Base-by-base conservation (phyloP, 2,797 vertebrate genomes). In the Poecile montanus region DNA sequence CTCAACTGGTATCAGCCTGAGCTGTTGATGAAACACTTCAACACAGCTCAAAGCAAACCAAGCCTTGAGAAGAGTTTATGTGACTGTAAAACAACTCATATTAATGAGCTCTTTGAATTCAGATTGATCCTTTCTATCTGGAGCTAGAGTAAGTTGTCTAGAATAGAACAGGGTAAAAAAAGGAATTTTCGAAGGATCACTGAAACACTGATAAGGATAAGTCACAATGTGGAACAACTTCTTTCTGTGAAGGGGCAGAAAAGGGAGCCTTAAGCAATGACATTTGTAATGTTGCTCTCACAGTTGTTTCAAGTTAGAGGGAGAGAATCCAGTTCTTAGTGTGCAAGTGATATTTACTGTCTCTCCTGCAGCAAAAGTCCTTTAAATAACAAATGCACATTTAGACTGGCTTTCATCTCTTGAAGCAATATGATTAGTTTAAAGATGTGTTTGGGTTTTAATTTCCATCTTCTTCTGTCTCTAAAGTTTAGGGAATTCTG, bases 321-420 rank as follows among this genome's bases (percentile, higher is more conserved):
- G 29, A 70, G 12, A 67, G 56, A 87, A 82, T 91, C 63, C 48
- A 45, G 21, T 4, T 83, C 74, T 93, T 92, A 67, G 66, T 61
- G 61, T 22, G 38, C 70, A 67, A 84, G 67, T 89, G 74, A 67
- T 34, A 44, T 96, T 92, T 93, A 57, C 48, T 60, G 16, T 85
- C 10, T 74, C 40, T 65, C 50, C 36, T 89, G 57, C 57, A 87
- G 77, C 54, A 73, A 23, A 93, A 78, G n/a, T 93, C 61, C 48
- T 94, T 84, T 79, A 82, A 85, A 85, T 79, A 82, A 82, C 74
- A 95, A 82, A 89, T 70, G 40, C 27, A 42, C 19, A 16, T 92
- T 80, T 88, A 61, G 53, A 78, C 14, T 88, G 45, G 15, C 17
- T 93, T 87, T 88, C 62, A 61, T 84, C 54, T 84, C 51, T 72